Evolutionary conservation across 1,140 invertebrate species (phyloP).

Genomic region (Brachionus koreanus): DNA sequence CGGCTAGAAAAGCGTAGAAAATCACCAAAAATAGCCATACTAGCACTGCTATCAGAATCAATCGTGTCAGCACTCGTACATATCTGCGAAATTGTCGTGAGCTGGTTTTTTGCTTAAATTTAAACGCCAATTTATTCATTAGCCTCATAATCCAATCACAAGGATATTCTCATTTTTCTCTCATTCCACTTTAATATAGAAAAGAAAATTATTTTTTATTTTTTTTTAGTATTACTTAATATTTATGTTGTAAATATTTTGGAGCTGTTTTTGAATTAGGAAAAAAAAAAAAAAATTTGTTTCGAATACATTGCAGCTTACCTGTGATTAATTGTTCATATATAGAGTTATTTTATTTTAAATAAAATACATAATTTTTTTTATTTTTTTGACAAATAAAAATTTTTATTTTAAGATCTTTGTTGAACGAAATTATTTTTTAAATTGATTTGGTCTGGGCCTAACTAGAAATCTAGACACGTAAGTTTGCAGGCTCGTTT

Average conservation of each 20-base stretch:
- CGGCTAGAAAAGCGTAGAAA: background rate
- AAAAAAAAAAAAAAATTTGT: too few relatives aligned
- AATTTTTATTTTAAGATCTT: background rate
- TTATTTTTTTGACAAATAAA: background rate
- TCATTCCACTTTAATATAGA: background rate
- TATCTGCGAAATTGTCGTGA: conserved; percentile 11
- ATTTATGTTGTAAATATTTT: conserved; percentile 36
- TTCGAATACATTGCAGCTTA: background rate
- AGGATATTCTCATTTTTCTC: background rate
- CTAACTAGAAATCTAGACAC: background rate
- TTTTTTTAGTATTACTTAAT: background rate
- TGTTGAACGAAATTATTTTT: background rate
- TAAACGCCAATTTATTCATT: background rate
- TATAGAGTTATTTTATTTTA: background rate
- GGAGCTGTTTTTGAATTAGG: background rate
- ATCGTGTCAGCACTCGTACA: background rate
- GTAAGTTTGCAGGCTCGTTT: background rate
- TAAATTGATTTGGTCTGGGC: background rate
- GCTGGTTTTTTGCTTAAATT: conserved; percentile 16
- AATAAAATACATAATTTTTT: background rate
- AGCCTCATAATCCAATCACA: background rate
- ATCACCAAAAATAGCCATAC: conserved; percentile 11
- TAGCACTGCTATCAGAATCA: background rate
- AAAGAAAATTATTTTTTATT: background rate
- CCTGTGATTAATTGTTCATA: background rate